Conservation (phyloP, 2,888 invertebrate species). For the Pyralis farinalis region DNA sequence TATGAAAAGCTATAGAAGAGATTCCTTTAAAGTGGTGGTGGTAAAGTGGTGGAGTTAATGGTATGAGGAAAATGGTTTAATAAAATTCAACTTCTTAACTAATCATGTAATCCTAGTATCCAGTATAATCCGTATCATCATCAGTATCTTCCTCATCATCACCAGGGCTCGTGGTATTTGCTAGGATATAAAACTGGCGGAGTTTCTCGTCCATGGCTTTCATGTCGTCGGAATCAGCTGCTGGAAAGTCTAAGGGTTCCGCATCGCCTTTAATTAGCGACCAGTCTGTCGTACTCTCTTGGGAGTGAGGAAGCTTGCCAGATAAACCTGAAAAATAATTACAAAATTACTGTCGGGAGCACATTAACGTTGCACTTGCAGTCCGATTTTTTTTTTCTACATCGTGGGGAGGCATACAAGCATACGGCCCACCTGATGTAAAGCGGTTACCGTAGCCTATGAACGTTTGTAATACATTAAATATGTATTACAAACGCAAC, state of each 20-base stretch:
- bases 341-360: no score
- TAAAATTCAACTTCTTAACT: constrained; percentile 19
- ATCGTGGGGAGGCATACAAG: no score
- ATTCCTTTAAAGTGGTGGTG: no score
- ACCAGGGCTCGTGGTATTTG: constrained; percentile 39
- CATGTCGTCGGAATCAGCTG: constrained; percentile 40
- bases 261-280: constrained; percentile 41
- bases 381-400: no score
- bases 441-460: no score
- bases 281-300: constrained; percentile 56
- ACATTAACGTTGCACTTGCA: no score
- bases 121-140: constrained; percentile 58
- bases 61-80: constrained; percentile 1
- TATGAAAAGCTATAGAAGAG: no score
- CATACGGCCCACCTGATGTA: no score
- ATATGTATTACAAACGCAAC: no score
- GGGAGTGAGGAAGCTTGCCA: constrained; percentile 44
- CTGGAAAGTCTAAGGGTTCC: constrained; percentile 38
- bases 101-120: constrained; percentile 46
- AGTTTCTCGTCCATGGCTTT: constrained; percentile 53
- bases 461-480: no score
- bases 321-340: constrained; percentile 47
- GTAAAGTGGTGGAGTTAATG: no score
- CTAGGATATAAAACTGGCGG: constrained; percentile 53
- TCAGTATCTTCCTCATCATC: constrained; percentile 42